Evolutionary conservation across 2,113 vertebrate species (phyloP), one percentile per base, ranked within the genome.

Genomic region (Dipodomys merriami): DNA sequence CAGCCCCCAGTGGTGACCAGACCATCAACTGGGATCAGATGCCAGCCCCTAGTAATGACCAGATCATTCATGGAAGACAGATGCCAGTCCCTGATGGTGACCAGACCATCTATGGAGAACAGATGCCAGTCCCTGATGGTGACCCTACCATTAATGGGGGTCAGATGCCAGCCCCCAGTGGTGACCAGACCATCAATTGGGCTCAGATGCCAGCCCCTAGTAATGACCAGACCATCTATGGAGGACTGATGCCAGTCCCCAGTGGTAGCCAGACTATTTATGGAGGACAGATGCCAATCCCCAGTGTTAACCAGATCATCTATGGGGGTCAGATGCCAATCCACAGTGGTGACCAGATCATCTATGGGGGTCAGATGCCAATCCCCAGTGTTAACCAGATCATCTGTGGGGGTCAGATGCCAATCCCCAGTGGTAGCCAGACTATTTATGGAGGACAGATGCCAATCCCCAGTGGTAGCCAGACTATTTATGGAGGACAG

Each of bases 301-400:
- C 11, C 0, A 8, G 2, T n/a, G 6, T 0, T 44, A 9, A 20
- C 44, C 69, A 83, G 22, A 35, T 10, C 10, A 5, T 68, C 10
- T 57, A 16, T 3, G n/a, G n/a, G 2, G 15, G 2, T 4, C 76
- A 60, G 11, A 44, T 18, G 33, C 20, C 5, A 1, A 7, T 8
- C 6, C 25, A 10, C 18, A 16, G 0, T 67, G 1, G 0, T 35
- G 6, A 35, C 29, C 77, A 87, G 76, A 29, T 7, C 25, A 6
- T 53, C 11, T 64, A 64, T 49, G 30, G 30, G 0, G 23, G 2
- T 13, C 86, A 60, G 46, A 49, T 7, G 7, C n/a, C 19, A n/a
- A 0, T 1, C 4, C 3, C 1, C 9, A 27, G 3, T 73, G 30
- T 0, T 64, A 0, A 35, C 30, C n/a, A 25, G 3, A 72, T 7